phyloP scores from a whole-genome alignment of 2,113 vertebrate species.

The Lipophrys pholis region DNA sequence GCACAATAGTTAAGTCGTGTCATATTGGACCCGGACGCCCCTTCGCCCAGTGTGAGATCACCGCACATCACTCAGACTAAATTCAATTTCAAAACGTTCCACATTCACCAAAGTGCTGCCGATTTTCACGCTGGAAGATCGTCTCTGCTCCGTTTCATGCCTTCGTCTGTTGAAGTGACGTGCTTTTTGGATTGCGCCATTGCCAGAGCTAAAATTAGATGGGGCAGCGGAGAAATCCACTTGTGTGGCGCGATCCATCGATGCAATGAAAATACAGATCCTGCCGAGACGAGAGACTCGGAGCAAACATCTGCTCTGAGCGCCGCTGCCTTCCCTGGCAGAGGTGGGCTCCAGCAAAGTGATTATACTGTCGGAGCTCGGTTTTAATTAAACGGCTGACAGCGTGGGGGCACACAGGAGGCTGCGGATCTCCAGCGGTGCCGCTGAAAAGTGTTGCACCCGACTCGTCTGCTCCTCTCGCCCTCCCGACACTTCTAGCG shows the following conservation, averaged over 20 bases:
- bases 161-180: too few relatives aligned
- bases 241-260: constrained; percentile 40
- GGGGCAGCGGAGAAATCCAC: too few relatives aligned
- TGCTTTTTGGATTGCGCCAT: too few relatives aligned
- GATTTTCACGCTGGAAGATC: too few relatives aligned
- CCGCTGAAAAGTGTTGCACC: constrained; percentile 32
- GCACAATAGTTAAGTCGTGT: too few relatives aligned
- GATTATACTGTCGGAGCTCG: constrained; percentile 53
- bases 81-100: too few relatives aligned
- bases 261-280: constrained; percentile 35
- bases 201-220: too few relatives aligned
- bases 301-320: constrained; percentile 62
- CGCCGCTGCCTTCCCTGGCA: constrained; percentile 28
- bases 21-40: too few relatives aligned
- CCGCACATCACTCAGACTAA: too few relatives aligned
- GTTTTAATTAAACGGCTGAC: constrained; percentile 74
- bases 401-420: constrained; percentile 50
- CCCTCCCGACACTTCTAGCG: neutral
- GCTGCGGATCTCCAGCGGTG: constrained; percentile 40
- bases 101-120: too few relatives aligned
- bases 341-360: constrained; percentile 41
- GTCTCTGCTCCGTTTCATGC: too few relatives aligned
- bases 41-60: too few relatives aligned
- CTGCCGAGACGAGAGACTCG: constrained; percentile 48
- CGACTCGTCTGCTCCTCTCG: constrained; percentile 36